Base-by-base conservation (phyloP, 92 coral and sea anemone species). In the Zoanthus solanderi region DNA sequence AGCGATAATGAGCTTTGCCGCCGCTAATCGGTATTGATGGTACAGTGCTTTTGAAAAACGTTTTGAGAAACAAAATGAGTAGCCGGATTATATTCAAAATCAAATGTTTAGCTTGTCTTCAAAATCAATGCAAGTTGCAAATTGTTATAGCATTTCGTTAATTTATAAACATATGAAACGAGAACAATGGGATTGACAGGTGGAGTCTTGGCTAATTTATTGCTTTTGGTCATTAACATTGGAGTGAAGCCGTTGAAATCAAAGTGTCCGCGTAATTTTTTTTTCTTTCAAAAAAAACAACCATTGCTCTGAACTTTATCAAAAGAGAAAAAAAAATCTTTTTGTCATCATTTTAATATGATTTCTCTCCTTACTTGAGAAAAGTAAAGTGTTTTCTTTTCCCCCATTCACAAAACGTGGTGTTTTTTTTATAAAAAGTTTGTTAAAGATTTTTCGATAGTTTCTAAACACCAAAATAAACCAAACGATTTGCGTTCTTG, bases 61-160 rank as follows among this genome's bases (percentile, higher is more conserved):
- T 63, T 18, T 28, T 58, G 45, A 67, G 10, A 67, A 30, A 81
- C 75, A 81, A 81, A 81, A 61, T 81, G 45, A 23, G 5, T 50
- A 37, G 42, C 42, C 5, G 60, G 63, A 66, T 66, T 66, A 66
- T 45, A 42, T 23, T 47, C 6, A 15, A 66, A 81, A 66, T 81
- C 74, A 45, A 81, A 66, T 45, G 66, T 23, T 54, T 23, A 45
- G 60, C 63, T 68, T 67, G 75, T 47, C 73, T 80, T 47, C 5
- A 12, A 80, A 80, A 65, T 80, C 85, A 80, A 80, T 80, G 74
- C 34, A 81, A 66, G 85, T 81, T 65, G 76, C 61, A 81, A 81
- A 81, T 81, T 81, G 75, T 81, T 81, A 81, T 65, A 81, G 85
- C 85, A 46, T 81, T 75, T 79, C 14, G 45, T 79, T 50, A 50